These are phyloP conservation scores for Zaprionus tsacasi DNA, from an alignment of 1,140 invertebrate genomes.

Conservation along the genomic window DNA sequence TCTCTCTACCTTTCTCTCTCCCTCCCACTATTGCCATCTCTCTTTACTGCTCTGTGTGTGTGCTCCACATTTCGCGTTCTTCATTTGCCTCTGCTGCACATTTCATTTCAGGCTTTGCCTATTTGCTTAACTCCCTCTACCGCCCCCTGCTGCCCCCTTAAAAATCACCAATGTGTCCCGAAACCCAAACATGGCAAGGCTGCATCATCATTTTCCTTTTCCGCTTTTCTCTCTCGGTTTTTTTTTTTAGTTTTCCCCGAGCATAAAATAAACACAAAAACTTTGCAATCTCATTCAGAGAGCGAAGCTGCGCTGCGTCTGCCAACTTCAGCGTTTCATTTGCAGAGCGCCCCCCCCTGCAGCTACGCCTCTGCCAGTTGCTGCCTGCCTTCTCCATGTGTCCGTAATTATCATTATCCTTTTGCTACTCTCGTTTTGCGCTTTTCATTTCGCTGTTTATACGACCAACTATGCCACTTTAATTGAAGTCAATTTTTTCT, in stretches of 20 bases:
- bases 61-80: constrained; percentile 68
- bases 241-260: constrained; percentile 31
- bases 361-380: background rate
- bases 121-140: constrained; percentile 68
- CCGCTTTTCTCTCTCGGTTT: constrained; percentile 21
- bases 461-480: constrained; percentile 78
- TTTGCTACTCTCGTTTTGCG: constrained; percentile 60
- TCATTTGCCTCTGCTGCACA: constrained; percentile 62
- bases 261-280: constrained; percentile 79
- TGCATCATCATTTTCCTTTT: constrained; percentile 50
- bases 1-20: constrained; percentile 12
- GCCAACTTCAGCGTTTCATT: constrained; percentile 32
- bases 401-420: constrained; percentile 79
- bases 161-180: background rate
- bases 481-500: constrained; percentile 81
- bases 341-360: constrained; percentile 8
- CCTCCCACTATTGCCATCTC: constrained; percentile 6
- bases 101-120: constrained; percentile 61
- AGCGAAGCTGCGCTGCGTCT: constrained; percentile 23
- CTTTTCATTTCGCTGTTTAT: constrained; percentile 78
- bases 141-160: background rate
- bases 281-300: constrained; percentile 72
- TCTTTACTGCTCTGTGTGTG: constrained; percentile 19
- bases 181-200: constrained; percentile 35
- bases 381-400: constrained; percentile 30